Percentiles rank a stretch among this genome's conserved stretches.
Evolutionary conservation across 2,113 vertebrate genomes (phyloP).

Genomic region (Mionectes macconnelli): DNA sequence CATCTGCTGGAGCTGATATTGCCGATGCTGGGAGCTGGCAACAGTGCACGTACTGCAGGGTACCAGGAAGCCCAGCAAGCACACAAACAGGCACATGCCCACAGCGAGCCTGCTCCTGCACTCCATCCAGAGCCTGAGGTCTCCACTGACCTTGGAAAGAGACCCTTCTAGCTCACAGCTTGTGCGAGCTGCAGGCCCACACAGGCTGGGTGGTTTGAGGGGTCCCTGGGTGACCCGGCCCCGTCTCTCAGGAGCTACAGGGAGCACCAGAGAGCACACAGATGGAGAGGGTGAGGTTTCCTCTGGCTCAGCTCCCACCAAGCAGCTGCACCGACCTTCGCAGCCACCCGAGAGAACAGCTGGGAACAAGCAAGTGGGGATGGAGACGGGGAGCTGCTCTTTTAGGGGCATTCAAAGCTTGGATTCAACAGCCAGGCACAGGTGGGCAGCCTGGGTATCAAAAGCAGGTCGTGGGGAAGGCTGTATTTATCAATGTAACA

Average conservation of each 20-base stretch:
- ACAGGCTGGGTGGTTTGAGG: too few relatives aligned
- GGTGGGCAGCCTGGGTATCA: background rate
- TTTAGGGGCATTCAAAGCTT: background rate
- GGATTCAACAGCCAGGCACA: background rate
- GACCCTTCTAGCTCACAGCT: background rate
- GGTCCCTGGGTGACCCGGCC: background rate
- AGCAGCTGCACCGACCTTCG: background rate
- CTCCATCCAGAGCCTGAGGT: background rate
- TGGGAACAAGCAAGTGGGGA: background rate
- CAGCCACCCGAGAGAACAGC: background rate
- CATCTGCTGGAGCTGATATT: background rate
- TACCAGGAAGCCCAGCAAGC: background rate
- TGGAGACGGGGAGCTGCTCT: rapidly evolving
- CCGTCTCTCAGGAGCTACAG: background rate
- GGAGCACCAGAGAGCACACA: rapidly evolving
- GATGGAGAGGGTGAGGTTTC: background rate
- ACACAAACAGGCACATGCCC: rapidly evolving
- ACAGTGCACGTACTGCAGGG: background rate
- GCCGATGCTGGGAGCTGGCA: background rate
- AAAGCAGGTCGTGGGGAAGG: background rate
- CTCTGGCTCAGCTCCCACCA: background rate
- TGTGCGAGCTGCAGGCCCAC: background rate
- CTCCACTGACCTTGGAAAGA: background rate
- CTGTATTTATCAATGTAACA: background rate
- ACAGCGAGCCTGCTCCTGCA: background rate